Percentiles rank a stretch among this genome's conserved stretches.
Conservation (phyloP, 2,888 invertebrate genomes). For the Zaprionus bogoriensis region DNA sequence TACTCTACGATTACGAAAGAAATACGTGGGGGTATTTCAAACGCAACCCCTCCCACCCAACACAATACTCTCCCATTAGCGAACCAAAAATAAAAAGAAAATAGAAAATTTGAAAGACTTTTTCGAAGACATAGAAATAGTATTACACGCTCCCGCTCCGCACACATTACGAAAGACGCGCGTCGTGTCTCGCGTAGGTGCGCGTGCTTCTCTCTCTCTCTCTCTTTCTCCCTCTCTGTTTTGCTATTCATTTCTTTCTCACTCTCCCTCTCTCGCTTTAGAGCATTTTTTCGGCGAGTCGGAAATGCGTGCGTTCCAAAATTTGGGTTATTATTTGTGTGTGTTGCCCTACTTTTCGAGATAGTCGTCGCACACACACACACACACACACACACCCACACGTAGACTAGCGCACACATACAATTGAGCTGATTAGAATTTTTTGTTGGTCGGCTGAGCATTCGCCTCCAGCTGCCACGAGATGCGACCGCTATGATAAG, state of each 20-base stretch:
- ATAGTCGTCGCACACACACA: slow-evolving; percentile 38
- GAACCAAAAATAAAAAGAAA: not conserved
- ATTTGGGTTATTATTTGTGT: slow-evolving; percentile 71
- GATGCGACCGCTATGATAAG: slow-evolving; percentile 58
- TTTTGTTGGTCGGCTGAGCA: slow-evolving; percentile 9
- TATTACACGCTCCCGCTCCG: slow-evolving; percentile 33
- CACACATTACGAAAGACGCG: slow-evolving; percentile 12
- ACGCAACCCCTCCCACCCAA: not conserved
- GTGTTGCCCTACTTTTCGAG: slow-evolving; percentile 67
- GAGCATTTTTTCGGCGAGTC: slow-evolving; percentile 31
- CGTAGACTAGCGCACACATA: slow-evolving; percentile 15
- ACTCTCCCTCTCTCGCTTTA: not conserved
- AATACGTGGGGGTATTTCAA: not conserved
- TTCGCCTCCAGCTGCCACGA: slow-evolving; percentile 43
- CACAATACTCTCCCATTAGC: not conserved
- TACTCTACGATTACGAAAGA: slow-evolving; percentile 23
- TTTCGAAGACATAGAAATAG: slow-evolving; percentile 8
- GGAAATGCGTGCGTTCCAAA: slow-evolving; percentile 68
- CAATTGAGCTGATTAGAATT: slow-evolving; percentile 54
- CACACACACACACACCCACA: slow-evolving; percentile 12
- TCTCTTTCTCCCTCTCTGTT: not conserved
- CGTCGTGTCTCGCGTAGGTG: slow-evolving; percentile 12
- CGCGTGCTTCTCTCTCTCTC: slow-evolving; percentile 1
- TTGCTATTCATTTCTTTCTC: too few relatives aligned
- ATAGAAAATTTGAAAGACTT: slow-evolving; percentile 20